Evolutionary conservation across 2,888 invertebrate genomes (phyloP), one percentile per base, ranked within the genome.

Genomic region (Tetragonula carbonaria): DNA sequence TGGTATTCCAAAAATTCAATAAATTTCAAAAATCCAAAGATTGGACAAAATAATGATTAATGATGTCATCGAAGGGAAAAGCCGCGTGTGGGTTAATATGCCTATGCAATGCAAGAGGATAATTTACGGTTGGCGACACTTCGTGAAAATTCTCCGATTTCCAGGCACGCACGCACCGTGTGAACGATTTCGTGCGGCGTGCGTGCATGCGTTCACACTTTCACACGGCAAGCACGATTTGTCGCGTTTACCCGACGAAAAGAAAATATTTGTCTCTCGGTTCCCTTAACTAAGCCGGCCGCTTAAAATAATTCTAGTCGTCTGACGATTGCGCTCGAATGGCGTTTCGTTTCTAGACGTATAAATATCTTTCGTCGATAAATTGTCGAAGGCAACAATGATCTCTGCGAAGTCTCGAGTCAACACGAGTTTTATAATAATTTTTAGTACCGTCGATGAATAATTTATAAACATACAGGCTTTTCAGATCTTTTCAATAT

Each of bases 91-190:
- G 28, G 33, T 14, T 71, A 53, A 33, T 71, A 71, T 45, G 65
- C 78, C 55, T 14, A 50, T 71, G 65, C 74, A 50, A 68, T 50
- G 51, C 23, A 63, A 33, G 78, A 79, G 75, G 74, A 86, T 72
- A 79, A 89, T 80, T 87, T 80, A 80, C 78, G 63, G 82, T 75
- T 66, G 67, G 80, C 79, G 71, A 86, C 72, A 72, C 51, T 28
- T 67, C 51, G 45, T 33, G 63, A 70, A 78, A 78, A 78, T 73
- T 82, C 86, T 78, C 76, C 68, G 63, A 65, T 78, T 82, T 78
- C 67, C 75, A 77, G 53, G 45, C 77, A 77, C 74, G 73, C 75
- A 67, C 57, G 66, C 53, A 66, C n/a, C 67, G 79, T 65, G 72
- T 76, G 71, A 70, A 75, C 66, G 23, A 65, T 59, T 55, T 55